Conservation (phyloP, 2,113 vertebrate genomes). For the Ahaetulla prasina region DNA sequence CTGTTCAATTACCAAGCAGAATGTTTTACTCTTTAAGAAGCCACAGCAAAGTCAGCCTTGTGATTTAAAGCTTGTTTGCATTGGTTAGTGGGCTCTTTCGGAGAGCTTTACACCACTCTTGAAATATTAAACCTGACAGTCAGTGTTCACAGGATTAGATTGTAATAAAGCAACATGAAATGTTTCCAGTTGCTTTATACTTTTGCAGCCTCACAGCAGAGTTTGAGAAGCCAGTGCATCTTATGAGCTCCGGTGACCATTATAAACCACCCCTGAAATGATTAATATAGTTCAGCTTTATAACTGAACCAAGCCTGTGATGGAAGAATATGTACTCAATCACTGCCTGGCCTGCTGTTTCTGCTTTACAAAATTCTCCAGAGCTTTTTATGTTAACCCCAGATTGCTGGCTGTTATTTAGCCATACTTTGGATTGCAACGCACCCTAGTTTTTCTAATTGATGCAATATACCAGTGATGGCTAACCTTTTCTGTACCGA, state of each 20-base stretch:
- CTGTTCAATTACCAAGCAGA: constrained; percentile 1
- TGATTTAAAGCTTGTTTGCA: background rate
- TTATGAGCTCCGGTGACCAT: background rate
- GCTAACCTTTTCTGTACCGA: too few species aligned
- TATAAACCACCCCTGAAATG: background rate
- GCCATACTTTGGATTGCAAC: background rate
- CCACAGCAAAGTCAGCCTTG: background rate
- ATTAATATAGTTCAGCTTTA: constrained; percentile 3
- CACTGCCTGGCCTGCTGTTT: background rate
- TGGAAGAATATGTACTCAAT: background rate
- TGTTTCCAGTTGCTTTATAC: background rate
- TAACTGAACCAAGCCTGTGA: background rate
- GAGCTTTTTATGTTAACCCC: background rate
- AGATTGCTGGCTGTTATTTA: background rate
- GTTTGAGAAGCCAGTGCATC: background rate
- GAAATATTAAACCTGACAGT: background rate
- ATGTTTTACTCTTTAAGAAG: background rate
- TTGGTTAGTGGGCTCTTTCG: background rate
- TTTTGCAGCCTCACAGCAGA: background rate
- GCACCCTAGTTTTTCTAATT: background rate
- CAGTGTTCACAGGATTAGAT: background rate
- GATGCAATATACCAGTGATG: background rate
- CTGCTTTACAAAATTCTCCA: background rate
- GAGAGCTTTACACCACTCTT: background rate
- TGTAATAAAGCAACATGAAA: constrained; percentile 9